Evolutionary conservation across 2,113 vertebrate genomes (phyloP).

Genomic region (Apodemus speciosus): DNA sequence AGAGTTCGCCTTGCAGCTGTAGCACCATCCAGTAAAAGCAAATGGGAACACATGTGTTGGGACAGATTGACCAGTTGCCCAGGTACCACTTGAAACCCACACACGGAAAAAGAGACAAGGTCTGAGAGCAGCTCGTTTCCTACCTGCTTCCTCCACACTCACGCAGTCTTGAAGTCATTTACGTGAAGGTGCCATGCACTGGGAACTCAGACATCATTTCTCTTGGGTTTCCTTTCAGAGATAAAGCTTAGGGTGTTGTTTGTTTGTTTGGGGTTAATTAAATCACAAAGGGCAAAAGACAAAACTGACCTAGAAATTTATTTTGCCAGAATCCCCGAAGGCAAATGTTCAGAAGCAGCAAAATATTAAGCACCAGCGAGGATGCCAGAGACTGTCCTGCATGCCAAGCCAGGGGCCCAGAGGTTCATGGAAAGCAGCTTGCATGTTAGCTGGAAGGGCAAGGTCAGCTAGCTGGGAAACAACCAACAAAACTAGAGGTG

Average conservation of each 20-base stretch:
- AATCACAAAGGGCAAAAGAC: slow-evolving; percentile 61
- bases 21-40: neutral
- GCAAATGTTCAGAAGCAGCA: neutral
- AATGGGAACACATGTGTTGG: neutral
- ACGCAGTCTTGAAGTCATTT: neutral
- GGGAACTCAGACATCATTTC: neutral
- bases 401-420: slow-evolving; percentile 25
- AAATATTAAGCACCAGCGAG: slow-evolving; percentile 48
- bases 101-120: neutral
- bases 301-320: slow-evolving; percentile 62
- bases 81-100: neutral
- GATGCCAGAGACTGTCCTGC: neutral
- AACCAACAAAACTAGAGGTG: neutral
- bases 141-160: neutral
- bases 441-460: neutral
- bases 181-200: neutral
- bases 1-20: neutral
- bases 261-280: slow-evolving; percentile 57
- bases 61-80: neutral
- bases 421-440: neutral
- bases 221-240: neutral
- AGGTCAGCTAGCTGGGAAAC: neutral
- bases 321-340: slow-evolving; percentile 43
- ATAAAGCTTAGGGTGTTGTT: neutral
- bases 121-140: neutral